Evolutionary conservation across 2,797 vertebrate genomes (phyloP), one percentile per base, ranked within the genome.

Genomic region (Hoplostethus mediterraneus): DNA sequence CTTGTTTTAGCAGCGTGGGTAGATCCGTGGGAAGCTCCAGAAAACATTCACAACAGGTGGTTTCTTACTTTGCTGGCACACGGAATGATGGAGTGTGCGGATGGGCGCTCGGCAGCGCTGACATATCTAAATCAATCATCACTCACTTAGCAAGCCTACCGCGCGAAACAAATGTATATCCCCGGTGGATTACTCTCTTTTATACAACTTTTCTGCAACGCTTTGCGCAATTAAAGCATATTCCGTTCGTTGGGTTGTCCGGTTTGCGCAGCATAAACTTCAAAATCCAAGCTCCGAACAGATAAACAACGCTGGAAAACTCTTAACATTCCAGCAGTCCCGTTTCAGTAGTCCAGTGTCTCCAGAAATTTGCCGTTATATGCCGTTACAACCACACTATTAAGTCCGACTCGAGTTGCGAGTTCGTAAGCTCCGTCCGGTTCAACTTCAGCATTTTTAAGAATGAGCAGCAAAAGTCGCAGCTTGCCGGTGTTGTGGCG

Each of bases 11-110:
- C 63, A 58, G 75, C 45, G 58, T 63, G 62, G 62, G 28, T 71
- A 69, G 78, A 48, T 88, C 81, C 82, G 79, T 79, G 65, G 68
- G 65, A 47, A 75, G 71, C 74, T 87, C 68, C 63, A 21, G 69
- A 71, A 83, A 87, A 78, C 79, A 75, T 84, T 48, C 63, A 59
- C 79, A 83, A 90, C 91, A 91, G 84, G 89, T 92, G 92, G 60
- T 84, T 82, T 81, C 71, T 65, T 61, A 77, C 78, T 86, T 86
- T 71, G 75, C 67, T 55, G 47, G 75, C 49, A 55, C 53, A 47
- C 2, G 49, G 52, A 55, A 57, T 57, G 79, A 63, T 71, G 71
- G 67, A 72, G 82, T 64, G 61, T 58, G 72, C 52, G 66, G 63
- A 75, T 64, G 67, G 59, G 66, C 38, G 62, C 55, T 48, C 70